Evolutionary conservation across 2,888 invertebrate species (phyloP).

Genomic region (Stratiomys singularior): DNA sequence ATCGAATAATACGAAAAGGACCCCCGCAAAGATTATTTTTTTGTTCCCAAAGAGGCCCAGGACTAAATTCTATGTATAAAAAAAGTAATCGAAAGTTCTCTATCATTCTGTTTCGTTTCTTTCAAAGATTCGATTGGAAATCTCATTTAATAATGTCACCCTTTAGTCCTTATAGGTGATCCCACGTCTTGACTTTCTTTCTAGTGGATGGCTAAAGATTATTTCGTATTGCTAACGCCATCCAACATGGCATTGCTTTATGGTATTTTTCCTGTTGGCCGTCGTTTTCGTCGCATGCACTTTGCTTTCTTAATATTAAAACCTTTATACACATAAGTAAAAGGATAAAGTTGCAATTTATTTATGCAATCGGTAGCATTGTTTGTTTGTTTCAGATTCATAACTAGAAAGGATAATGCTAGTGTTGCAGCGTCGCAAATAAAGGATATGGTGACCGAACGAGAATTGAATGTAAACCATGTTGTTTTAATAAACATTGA

Average conservation of each 20-base stretch:
- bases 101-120: too few relatives aligned
- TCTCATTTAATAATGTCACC: background rate
- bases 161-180: background rate
- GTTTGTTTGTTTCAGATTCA: slow-evolving; percentile 36
- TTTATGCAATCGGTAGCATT: slow-evolving; percentile 41
- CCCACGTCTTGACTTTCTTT: background rate
- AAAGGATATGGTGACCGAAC: background rate
- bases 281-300: slow-evolving; percentile 30
- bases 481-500: slow-evolving; percentile 20
- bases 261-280: slow-evolving; percentile 28
- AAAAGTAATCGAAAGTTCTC: too few relatives aligned
- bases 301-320: slow-evolving; percentile 33
- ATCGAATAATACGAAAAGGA: too few relatives aligned
- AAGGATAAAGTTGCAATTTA: slow-evolving; percentile 42
- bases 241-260: slow-evolving; percentile 42
- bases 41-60: too few relatives aligned
- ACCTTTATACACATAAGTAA: background rate
- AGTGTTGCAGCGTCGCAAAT: background rate
- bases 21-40: too few relatives aligned
- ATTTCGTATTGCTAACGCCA: slow-evolving; percentile 40
- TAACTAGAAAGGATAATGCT: slow-evolving; percentile 14
- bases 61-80: too few relatives aligned
- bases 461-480: slow-evolving; percentile 2
- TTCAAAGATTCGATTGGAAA: too few relatives aligned
- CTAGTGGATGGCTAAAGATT: background rate